Evolutionary conservation across 2,113 vertebrate species (phyloP), one percentile per base, ranked within the genome.

Genomic region (Hemibagrus wyckioides): DNA sequence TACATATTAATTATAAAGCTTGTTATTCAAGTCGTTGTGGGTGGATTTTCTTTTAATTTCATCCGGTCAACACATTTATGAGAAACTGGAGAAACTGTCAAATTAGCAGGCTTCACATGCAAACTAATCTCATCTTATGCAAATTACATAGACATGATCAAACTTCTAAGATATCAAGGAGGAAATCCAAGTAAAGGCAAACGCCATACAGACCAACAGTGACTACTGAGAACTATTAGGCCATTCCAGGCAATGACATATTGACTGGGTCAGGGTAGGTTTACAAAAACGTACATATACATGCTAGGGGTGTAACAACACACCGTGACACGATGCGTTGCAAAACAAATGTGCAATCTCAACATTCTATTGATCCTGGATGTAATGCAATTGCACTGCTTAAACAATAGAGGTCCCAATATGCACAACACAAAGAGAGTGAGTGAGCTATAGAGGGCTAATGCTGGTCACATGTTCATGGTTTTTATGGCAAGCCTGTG

Each of bases 361-460:
- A 48, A 15, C 41, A 50, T 76, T 44, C 41, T n/a, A n/a, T 48
- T 14, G n/a, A 50, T n/a, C 28, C 15, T n/a, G 13, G 0, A 76
- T n/a, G 23, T 44, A n/a, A 50, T 48, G 73, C 44, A 79, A 30
- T 79, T 59, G 33, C 54, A 81, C 33, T 28, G 7, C 39, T 59
- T 57, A 33, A 81, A 59, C 79, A 81, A 54, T 23, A 81, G 79
- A 81, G 77, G 50, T 80, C 52, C 14, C 50, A 54, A 30, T 79
- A 3, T 73, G 69, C 39, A 33, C 23, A 76, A 48, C 5, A 4
- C 5, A 76, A 0, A 41, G 71, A 75, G 71, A 76, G 25, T 15
- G 44, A 50, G 0, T 23, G 59, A 61, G 59, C 17, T 3, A 23
- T 1, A 14, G 71, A 10, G 21, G 44, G 11, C 73, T 48, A 48